These are phyloP conservation scores for Oscheius sp. DNA, from an alignment of 2,888 invertebrate species.

Conservation along the genomic window DNA sequence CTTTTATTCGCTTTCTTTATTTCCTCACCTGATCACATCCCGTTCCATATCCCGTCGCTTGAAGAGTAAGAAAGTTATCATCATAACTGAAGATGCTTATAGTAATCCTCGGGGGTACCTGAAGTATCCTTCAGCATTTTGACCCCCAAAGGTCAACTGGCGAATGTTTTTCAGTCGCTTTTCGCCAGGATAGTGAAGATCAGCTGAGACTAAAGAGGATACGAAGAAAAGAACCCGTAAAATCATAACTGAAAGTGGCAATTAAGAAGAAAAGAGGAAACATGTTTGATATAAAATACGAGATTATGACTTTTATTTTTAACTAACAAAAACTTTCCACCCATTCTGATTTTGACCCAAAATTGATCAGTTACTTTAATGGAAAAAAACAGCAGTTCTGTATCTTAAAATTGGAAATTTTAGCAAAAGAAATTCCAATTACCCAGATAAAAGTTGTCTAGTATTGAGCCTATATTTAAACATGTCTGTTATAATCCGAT, in stretches of 20 bases:
- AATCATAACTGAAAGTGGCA: background rate
- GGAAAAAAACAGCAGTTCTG: background rate
- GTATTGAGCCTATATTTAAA: background rate
- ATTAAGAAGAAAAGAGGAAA: background rate
- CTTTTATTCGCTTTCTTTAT: background rate
- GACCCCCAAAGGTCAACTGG: constrained; percentile 57
- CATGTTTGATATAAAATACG: background rate
- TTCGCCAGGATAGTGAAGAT: constrained; percentile 12
- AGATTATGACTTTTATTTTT: too few species aligned
- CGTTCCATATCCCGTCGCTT: constrained; percentile 39
- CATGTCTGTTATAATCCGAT: background rate
- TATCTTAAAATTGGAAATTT: background rate
- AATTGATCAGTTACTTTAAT: background rate
- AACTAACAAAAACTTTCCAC: too few species aligned
- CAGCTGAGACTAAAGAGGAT: background rate
- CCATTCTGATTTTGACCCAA: background rate
- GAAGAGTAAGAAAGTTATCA: constrained; percentile 51
- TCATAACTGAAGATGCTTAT: constrained; percentile 42
- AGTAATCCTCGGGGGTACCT: constrained; percentile 15
- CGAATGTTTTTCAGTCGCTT: constrained; percentile 38
- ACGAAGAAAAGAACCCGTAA: constrained; percentile 8
- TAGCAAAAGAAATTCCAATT: background rate
- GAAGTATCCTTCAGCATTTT: constrained; percentile 61
- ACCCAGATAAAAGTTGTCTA: background rate
- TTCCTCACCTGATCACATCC: constrained; percentile 49